Base-by-base conservation (phyloP, 2,113 vertebrate species). In the Oncorhynchus masou region DNA sequence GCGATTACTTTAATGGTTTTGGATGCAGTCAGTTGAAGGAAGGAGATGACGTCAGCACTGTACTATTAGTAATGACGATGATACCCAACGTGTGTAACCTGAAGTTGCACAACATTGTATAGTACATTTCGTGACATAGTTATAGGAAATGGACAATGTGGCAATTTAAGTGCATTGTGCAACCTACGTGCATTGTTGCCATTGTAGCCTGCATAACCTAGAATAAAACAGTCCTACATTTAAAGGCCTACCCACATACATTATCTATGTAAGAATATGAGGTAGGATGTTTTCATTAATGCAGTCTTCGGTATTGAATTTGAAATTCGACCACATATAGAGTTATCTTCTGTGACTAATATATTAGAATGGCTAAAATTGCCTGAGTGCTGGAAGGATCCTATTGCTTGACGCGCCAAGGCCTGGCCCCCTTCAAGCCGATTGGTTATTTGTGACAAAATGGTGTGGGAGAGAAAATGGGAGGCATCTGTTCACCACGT, bases 281-380 rank as follows among this genome's bases (percentile, higher is more conserved):
- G 16, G 51, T 19, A 54, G 12, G 5, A 54, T 54, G 51, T 54
- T 54, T 54, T 54, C 51, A 62, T 24, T 62, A 62, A 0, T 1
- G 9, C 59, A 62, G 19, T 16, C n/a, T 62, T 62, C 5, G 8
- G 59, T 62, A 5, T 62, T 62, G n/a, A n/a, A 22, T 62, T 62
- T 22, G 19, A 62, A 62, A 62, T 62, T 22, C 59, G n/a, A 62
- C 16, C 59, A 62, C 59, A 62, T 62, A 62, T 62, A 62, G 59
- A 16, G 5, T 8, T 45, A 11, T 45, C 39, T 45, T 62, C n/a
- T 62, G 15, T 57, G 59, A 22, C n/a, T 88, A 85, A 81, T 93
- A 94, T 90, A 93, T 96, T 95, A 96, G 96, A 97, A 97, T 97
- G 96, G 95, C 90, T 87, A 81, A 88, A 85, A 85, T 88, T 82